These are phyloP conservation scores for Pampus argenteus DNA, from an alignment of 2,797 vertebrate species.

Conservation along the genomic window DNA sequence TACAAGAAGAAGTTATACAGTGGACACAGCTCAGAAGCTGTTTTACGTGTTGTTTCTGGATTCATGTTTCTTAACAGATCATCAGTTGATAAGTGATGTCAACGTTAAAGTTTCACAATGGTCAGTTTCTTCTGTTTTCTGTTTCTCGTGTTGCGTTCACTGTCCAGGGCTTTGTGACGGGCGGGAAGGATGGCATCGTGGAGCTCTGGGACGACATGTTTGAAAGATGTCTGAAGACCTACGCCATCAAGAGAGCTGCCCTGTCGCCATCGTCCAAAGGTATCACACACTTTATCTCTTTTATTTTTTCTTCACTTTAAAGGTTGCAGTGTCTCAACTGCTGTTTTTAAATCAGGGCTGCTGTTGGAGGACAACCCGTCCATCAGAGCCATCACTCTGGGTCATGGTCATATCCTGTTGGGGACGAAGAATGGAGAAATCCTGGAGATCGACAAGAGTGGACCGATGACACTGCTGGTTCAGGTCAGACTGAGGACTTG, in stretches of 20 bases:
- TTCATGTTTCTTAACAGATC: too few relatives aligned
- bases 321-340: neutral
- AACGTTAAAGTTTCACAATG: too few relatives aligned
- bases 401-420: conserved; percentile 94
- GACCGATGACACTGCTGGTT: conserved; percentile 91
- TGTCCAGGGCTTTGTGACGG: conserved; percentile 93
- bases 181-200: conserved; percentile 96
- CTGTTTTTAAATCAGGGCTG: conserved; percentile 82
- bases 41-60: too few relatives aligned
- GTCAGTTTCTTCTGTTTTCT: too few relatives aligned
- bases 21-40: too few relatives aligned
- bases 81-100: too few relatives aligned
- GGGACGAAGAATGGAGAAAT: conserved; percentile 97
- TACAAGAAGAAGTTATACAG: too few relatives aligned
- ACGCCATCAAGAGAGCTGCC: conserved; percentile 94
- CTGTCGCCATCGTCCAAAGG: conserved; percentile 95
- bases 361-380: conserved; percentile 98
- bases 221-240: conserved; percentile 96
- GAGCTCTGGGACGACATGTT: conserved; percentile 99
- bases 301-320: too few relatives aligned
- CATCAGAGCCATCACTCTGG: conserved; percentile 93
- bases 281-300: conserved; percentile 49
- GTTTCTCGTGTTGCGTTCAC: conserved; percentile 9
- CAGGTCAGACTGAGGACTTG: too few relatives aligned
- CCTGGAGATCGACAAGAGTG: conserved; percentile 95